Base-by-base conservation (phyloP, 1,140 invertebrate genomes). In the Papilio helenus region DNA sequence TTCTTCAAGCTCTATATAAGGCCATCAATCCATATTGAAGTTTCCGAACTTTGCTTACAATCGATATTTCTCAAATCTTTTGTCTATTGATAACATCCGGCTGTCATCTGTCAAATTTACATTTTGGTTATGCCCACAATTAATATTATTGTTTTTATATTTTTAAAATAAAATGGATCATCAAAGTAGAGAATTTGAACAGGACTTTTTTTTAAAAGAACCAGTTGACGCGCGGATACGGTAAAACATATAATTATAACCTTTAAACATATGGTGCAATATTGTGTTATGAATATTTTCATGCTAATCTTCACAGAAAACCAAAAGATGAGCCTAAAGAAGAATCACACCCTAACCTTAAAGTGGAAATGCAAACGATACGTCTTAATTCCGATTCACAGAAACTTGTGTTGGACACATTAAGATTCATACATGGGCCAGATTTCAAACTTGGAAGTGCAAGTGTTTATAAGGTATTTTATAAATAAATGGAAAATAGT, bases 311-410 rank as follows among this genome's bases (percentile, higher is more conserved):
- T 81, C 84, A 74, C 79, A 95, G 93, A 81, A 94, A 93, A 85
- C 83, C 83, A 34, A 94, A 95, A 87, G 90, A 94, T 80, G 89
- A 92, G 73, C 86, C 86, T 0, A 84, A 92, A 79, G 90, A 92
- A 83, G 92, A 94, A 58, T 83, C 87, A 29, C 88, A 93, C 74
- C 89, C 93, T 34, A 89, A 93, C 39, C 93, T 97, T 0, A 97
- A 97, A 88, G 96, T 97, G 79, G 97, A 97, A 90, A 93, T 97
- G 88, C 96, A 97, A 86, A 96, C 96, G 8, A 89, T 97, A 61
- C 93, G 95, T 26, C 89, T 97, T 3, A 95, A 93, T 49, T 94
- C 96, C 58, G 95, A 96, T 83, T 96, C 96, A 58, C 96, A 97
- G 84, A 96, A 96, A 84, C 91, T 96, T 83, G 95, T 97, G 18